These are phyloP conservation scores for Psammodynastes pulverulentus DNA, from an alignment of 2,113 vertebrate species.

Conservation along the genomic window DNA sequence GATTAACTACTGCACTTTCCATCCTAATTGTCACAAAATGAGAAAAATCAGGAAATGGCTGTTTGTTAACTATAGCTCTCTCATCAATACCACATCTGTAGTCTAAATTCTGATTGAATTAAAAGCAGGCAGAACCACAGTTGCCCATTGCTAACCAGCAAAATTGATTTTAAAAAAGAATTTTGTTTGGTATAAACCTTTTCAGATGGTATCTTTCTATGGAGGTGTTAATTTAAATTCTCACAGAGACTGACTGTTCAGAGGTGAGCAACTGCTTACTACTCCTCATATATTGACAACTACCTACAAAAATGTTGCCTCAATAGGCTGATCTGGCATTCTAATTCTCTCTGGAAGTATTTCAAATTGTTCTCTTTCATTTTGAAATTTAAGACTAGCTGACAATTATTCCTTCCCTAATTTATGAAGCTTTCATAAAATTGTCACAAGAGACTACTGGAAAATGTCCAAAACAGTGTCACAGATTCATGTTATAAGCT, in stretches of 20 bases:
- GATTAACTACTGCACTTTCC: not conserved
- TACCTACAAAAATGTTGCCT: not conserved
- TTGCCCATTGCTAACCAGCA: not conserved
- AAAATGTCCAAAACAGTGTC: not conserved
- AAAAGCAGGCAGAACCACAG: not conserved
- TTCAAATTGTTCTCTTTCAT: not conserved
- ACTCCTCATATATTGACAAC: not conserved
- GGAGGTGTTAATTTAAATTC: not conserved
- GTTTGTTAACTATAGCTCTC: not conserved
- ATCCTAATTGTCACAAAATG: not conserved
- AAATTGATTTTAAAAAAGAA: not conserved
- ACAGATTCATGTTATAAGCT: not conserved
- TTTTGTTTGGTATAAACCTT: not conserved
- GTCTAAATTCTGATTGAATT: not conserved
- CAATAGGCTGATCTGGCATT: not conserved
- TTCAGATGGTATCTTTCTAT: not conserved
- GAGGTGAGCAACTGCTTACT: not conserved
- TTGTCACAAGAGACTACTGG: not conserved
- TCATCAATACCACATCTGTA: not conserved
- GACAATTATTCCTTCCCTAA: not conserved
- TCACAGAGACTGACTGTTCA: not conserved
- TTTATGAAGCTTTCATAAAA: not conserved
- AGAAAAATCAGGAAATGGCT: not conserved
- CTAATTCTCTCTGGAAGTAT: not conserved
- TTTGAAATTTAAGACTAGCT: not conserved